Evolutionary conservation across 2,888 invertebrate species (phyloP), one percentile per base, ranked within the genome.

Genomic region (Acronicta alni): DNA sequence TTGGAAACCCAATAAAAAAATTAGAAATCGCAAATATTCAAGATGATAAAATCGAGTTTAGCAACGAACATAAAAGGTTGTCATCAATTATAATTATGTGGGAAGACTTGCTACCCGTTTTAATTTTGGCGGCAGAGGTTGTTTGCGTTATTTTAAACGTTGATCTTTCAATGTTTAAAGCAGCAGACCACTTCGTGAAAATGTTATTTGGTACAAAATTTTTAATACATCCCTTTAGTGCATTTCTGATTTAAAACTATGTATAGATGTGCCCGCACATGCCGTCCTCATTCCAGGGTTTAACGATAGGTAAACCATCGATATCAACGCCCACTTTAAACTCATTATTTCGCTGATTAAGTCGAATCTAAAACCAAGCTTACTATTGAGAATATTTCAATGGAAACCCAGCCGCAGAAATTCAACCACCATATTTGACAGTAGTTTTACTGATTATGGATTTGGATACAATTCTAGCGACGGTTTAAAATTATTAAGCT

Each of bases 171-270:
- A 30, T 30, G 10, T 30, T 30, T 30, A 12, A 12, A 12, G 10
- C 12, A 30, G 41, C 61, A 51, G 43, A 18, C 39, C 57, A 64
- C 63, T 53, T 52, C 51, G 69, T 67, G 62, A 61, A 65, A 66
- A 57, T 75, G 76, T 72, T 72, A 64, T 53, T 58, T 44, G 53
- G 63, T 67, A 75, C 54, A 61, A 75, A 66, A 20, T 38, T 37
- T 41, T 52, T 9, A n/a, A 9, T 43, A 48, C 30, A 26, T 18
- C 41, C 7, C 14, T 48, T 35, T 55, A 49, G 53, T 44, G 44
- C 70, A 69, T 69, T 67, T 67, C 55, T 17, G 37, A 41, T 65
- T 53, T 53, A 61, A 39, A 41, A 16, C 37, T 41, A 51, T 4
- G 12, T 30, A 12, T 30, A 12, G 32, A 45, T 46, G 48, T 54